Percentiles rank a stretch among this genome's conserved stretches.
Conservation (phyloP, 2,113 vertebrate species). For the Odocoileus virginianus region DNA sequence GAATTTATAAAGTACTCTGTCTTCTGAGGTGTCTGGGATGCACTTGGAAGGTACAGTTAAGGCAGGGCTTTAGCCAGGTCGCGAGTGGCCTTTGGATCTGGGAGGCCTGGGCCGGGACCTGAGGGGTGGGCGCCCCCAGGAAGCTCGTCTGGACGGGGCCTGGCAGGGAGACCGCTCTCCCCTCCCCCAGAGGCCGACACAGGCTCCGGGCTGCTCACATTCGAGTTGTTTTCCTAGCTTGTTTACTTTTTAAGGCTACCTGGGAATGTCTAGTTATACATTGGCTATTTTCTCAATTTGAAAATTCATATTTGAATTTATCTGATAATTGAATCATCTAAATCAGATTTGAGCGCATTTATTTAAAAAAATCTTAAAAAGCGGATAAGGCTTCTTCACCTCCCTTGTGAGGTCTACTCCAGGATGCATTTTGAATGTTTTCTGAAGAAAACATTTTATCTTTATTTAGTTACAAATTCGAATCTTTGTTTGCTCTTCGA, state of each 20-base stretch:
- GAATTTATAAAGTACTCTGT: constrained; percentile 51
- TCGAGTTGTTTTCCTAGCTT: not conserved
- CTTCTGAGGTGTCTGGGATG: not conserved
- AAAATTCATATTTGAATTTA: not conserved
- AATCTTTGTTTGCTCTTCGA: not conserved
- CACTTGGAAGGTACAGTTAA: not conserved
- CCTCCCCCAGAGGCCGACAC: not conserved
- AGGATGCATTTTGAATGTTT: not conserved
- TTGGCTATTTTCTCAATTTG: not conserved
- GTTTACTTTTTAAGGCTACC: not conserved
- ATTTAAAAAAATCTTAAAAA: not conserved
- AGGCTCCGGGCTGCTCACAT: not conserved
- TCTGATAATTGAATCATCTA: not conserved
- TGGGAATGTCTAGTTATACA: not conserved
- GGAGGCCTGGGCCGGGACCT: not conserved
- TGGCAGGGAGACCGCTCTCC: not conserved
- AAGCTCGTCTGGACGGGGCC: no score
- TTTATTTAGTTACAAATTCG: not conserved
- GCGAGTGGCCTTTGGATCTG: not conserved
- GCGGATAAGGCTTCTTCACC: not conserved
- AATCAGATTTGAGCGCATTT: not conserved
- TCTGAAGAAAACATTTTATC: not conserved
- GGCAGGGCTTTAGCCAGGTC: not conserved
- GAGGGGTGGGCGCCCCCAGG: not conserved
- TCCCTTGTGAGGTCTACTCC: not conserved